Evolutionary conservation across 2,888 invertebrate genomes (phyloP).

Genomic region (Tolmerus cingulatus): DNA sequence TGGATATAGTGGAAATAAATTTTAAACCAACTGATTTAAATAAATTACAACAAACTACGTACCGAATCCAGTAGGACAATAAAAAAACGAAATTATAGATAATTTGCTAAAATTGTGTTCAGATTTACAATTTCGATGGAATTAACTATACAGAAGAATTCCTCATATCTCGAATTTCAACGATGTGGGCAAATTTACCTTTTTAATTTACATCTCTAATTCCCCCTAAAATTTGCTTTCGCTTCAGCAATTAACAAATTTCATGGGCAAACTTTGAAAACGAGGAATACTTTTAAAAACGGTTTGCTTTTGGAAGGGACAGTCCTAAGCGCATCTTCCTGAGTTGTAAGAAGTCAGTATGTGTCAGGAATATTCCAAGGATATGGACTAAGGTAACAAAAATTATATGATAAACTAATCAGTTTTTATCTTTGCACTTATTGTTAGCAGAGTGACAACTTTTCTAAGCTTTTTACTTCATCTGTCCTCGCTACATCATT

Average conservation of each 20-base stretch:
- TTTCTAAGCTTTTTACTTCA: background rate
- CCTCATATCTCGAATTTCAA: background rate
- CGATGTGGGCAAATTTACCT: background rate
- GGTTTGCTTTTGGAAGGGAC: too few species aligned
- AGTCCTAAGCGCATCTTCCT: too few species aligned
- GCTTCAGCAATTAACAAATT: background rate
- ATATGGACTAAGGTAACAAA: background rate
- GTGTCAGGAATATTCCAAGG: background rate
- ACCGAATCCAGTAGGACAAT: too few species aligned
- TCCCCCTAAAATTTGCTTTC: background rate
- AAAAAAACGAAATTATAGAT: too few species aligned
- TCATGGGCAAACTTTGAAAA: background rate
- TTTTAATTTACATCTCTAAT: background rate
- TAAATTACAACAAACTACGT: too few species aligned
- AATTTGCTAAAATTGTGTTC: background rate
- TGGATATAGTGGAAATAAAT: too few species aligned
- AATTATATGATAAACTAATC: too few species aligned
- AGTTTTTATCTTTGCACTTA: background rate
- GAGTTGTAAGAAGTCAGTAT: too few species aligned
- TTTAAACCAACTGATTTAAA: too few species aligned
- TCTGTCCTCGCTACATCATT: background rate
- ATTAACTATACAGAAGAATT: background rate
- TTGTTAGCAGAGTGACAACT: background rate
- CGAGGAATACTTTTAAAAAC: background rate
- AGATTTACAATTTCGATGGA: background rate